These are phyloP conservation scores for Athripsodes cinereus DNA, from an alignment of 2,888 invertebrate genomes.

Conservation along the genomic window DNA sequence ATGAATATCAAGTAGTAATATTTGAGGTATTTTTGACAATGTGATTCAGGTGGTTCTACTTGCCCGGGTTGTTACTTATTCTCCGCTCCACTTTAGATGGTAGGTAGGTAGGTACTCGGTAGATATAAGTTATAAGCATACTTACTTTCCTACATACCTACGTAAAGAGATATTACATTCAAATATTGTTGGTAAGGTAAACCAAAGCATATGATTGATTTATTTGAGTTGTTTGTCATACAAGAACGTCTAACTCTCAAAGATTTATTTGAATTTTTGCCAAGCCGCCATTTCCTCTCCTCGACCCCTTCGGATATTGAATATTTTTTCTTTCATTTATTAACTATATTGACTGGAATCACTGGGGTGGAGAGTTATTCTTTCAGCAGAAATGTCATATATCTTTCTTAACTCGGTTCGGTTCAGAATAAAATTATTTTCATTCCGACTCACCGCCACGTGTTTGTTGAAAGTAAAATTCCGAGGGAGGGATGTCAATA, in stretches of 20 bases:
- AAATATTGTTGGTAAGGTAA: conserved; percentile 13
- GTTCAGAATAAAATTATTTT: conserved; percentile 4
- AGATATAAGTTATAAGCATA: too few species aligned
- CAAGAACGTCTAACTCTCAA: conserved; percentile 29
- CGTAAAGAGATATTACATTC: conserved; percentile 9
- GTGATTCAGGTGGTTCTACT: too few species aligned
- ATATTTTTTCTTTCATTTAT: conserved; percentile 40
- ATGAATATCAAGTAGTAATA: neutral
- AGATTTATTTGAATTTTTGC: conserved; percentile 54
- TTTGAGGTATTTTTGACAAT: neutral
- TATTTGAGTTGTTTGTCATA: conserved; percentile 54
- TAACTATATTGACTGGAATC: conserved; percentile 31
- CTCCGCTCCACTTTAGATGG: too few species aligned
- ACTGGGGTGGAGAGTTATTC: conserved; percentile 33
- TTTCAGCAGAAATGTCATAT: conserved; percentile 15
- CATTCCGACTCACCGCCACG: neutral
- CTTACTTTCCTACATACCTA: too few species aligned
- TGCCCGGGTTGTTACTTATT: too few species aligned
- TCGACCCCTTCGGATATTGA: conserved; percentile 20
- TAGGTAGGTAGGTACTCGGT: too few species aligned
- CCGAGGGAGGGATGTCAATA: conserved; percentile 7
- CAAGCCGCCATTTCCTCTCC: conserved; percentile 33
- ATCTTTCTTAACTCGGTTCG: neutral
- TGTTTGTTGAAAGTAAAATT: conserved; percentile 1
- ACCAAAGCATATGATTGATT: conserved; percentile 53